Evolutionary conservation across 2,888 invertebrate genomes (phyloP).

Genomic region (Cerastis rubricosa): DNA sequence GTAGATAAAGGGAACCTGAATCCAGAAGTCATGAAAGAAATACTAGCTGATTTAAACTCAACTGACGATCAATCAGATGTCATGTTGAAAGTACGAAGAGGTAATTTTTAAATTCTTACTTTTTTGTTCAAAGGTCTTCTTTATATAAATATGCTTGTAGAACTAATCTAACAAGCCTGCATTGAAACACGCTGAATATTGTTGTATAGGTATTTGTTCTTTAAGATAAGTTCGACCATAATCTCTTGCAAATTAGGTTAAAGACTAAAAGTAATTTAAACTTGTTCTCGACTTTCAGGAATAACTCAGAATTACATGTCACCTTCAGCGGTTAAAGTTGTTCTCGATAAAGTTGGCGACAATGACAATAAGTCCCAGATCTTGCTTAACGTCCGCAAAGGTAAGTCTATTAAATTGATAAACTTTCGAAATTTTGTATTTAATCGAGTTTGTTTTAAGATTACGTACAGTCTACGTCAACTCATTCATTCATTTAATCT

Average conservation of each 20-base stretch:
- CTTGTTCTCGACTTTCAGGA: conserved; percentile 11
- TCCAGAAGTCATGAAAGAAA: conserved; percentile 24
- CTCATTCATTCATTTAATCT: too few species aligned
- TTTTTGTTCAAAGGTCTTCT: background rate
- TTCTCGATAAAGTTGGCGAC: conserved; percentile 16
- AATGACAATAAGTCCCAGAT: conserved; percentile 15
- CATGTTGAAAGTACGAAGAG: conserved; percentile 35
- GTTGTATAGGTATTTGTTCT: too few species aligned
- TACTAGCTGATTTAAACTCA: conserved; percentile 13
- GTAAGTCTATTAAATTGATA: background rate
- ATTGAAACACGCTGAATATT: too few species aligned
- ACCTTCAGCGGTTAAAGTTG: conserved; percentile 25
- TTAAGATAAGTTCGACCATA: too few species aligned
- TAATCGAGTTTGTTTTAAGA: background rate
- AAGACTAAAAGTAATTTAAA: background rate
- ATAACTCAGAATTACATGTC: conserved; percentile 27
- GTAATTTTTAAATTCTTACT: conserved; percentile 2
- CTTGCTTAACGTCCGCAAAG: conserved; percentile 25
- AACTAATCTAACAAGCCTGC: background rate
- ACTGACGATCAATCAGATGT: conserved; percentile 23
- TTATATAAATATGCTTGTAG: background rate
- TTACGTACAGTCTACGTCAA: background rate
- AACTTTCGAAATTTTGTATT: background rate
- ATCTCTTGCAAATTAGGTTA: too few species aligned
- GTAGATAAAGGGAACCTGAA: conserved; percentile 26